These are phyloP conservation scores for Lethrus apterus DNA, from an alignment of 1,140 invertebrate genomes.

Conservation along the genomic window DNA sequence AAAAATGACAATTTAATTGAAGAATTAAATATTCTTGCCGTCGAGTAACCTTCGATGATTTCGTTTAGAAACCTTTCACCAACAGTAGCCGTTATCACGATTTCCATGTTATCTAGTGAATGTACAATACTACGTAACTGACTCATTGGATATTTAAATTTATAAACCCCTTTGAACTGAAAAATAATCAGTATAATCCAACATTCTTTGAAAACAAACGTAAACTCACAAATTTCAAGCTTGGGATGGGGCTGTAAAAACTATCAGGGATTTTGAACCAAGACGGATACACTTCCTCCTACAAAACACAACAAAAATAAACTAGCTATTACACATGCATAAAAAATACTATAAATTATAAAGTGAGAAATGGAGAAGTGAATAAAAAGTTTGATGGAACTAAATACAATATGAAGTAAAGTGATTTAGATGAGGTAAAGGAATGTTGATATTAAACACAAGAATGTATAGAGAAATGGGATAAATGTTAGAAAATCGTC, in stretches of 20 bases:
- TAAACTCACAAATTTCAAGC: slow-evolving; percentile 58
- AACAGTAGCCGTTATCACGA: slow-evolving; percentile 80
- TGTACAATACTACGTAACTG: slow-evolving; percentile 64
- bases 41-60: slow-evolving; percentile 77
- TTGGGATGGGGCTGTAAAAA: slow-evolving; percentile 52
- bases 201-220: not conserved
- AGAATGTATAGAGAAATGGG: no score
- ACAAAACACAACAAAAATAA: slow-evolving; percentile 26
- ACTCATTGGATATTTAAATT: slow-evolving; percentile 75
- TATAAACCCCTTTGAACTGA: slow-evolving; percentile 80
- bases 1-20: slow-evolving; percentile 73
- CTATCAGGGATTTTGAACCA: slow-evolving; percentile 57
- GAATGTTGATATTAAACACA: no score
- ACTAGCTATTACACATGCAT: no score
- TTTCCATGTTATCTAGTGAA: slow-evolving; percentile 68
- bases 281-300: slow-evolving; percentile 68
- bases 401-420: no score
- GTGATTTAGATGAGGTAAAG: no score
- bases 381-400: no score
- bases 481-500: no score
- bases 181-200: slow-evolving; percentile 19
- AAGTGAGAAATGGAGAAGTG: no score
- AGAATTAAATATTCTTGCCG: slow-evolving; percentile 80
- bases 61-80: slow-evolving; percentile 85
- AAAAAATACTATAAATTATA: no score